Percentiles rank a stretch among this genome's conserved stretches.
phyloP scores from a whole-genome alignment of 2,888 invertebrate species.

The Cheilosia variabilis region DNA sequence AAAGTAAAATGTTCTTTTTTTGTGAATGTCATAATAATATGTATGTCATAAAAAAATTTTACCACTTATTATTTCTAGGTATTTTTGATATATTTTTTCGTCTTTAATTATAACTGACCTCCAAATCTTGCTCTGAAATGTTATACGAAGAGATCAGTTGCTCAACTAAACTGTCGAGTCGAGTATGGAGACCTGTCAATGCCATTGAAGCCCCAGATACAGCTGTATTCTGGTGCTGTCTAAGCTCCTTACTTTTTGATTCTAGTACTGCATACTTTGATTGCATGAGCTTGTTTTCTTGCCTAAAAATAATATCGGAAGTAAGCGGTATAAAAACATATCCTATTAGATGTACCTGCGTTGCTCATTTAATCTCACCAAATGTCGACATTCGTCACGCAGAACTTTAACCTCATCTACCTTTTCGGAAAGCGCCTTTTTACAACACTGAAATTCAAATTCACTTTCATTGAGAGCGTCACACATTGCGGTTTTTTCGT shows the following conservation, averaged over 20 bases:
- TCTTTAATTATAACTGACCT: slow-evolving; percentile 84
- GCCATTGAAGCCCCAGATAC: slow-evolving; percentile 89
- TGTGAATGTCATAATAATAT: no score
- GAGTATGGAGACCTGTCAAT: slow-evolving; percentile 87
- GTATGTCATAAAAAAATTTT: no score
- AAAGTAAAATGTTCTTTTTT: no score
- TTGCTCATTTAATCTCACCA: slow-evolving; percentile 92
- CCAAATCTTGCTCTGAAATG: slow-evolving; percentile 90
- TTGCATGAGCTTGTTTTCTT: slow-evolving; percentile 88
- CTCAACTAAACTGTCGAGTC: slow-evolving; percentile 89
- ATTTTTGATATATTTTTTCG: background rate
- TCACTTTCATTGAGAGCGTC: slow-evolving; percentile 93
- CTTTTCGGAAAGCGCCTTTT: slow-evolving; percentile 84
- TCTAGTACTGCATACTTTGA: slow-evolving; percentile 87
- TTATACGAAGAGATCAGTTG: slow-evolving; percentile 89
- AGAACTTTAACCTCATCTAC: slow-evolving; percentile 86
- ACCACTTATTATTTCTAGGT: background rate
- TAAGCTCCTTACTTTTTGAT: slow-evolving; percentile 86
- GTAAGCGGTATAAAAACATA: background rate
- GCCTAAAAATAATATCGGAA: slow-evolving; percentile 82
- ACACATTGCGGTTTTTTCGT: slow-evolving; percentile 91
- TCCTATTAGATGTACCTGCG: slow-evolving; percentile 85
- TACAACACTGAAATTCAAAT: slow-evolving; percentile 79
- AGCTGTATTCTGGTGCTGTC: slow-evolving; percentile 88
- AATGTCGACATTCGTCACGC: slow-evolving; percentile 90